Percentiles rank a stretch among this genome's conserved stretches.
Evolutionary conservation across 2,797 vertebrate genomes (phyloP).

Genomic region (Neoniphon sammara): DNA sequence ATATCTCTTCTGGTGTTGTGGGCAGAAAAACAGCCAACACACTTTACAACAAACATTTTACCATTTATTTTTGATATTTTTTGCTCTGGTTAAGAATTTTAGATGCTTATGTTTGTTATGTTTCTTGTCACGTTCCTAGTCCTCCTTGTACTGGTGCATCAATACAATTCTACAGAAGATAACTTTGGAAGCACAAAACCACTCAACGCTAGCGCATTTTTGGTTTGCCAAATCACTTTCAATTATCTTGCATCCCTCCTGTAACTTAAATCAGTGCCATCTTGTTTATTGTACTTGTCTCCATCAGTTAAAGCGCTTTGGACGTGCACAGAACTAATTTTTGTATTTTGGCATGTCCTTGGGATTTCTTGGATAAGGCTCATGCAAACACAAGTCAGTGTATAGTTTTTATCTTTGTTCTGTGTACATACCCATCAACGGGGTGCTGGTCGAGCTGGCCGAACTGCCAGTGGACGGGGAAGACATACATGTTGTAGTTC

Average conservation of each 20-base stretch:
- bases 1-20: not conserved
- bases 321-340: not conserved
- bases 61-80: no score
- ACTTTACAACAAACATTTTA: no score
- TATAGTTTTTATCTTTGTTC: no score
- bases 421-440: conserved; percentile 87
- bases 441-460: conserved; percentile 98
- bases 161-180: no score
- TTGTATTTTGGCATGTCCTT: not conserved
- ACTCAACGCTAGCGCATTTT: not conserved
- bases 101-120: not conserved
- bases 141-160: no score
- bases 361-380: not conserved
- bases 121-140: not conserved
- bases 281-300: not conserved
- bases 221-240: not conserved
- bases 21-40: no score
- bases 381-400: not conserved
- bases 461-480: conserved; percentile 99
- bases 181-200: no score
- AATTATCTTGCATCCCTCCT: not conserved
- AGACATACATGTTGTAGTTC: conserved; percentile 99
- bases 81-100: not conserved
- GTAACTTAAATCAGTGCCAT: not conserved
- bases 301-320: not conserved